phyloP scores from a whole-genome alignment of 2,113 vertebrate genomes.

The Lepus americanus region DNA sequence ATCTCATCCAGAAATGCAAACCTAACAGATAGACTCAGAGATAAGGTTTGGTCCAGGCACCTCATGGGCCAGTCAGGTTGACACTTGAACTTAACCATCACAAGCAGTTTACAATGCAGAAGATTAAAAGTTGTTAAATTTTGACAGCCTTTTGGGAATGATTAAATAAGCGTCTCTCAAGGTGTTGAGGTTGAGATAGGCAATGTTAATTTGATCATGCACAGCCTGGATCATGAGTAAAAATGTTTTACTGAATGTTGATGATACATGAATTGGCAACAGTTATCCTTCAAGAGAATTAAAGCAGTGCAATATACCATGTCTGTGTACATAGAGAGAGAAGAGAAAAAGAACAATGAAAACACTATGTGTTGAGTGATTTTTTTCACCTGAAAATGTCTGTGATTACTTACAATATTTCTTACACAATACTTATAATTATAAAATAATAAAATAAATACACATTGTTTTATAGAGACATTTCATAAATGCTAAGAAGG shows the following conservation, averaged over 20 bases:
- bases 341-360: conserved; percentile 10
- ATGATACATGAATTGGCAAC: neutral
- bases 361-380: neutral
- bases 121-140: neutral
- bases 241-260: conserved; percentile 1
- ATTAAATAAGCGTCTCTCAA: conserved; percentile 15
- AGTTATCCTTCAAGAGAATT: neutral
- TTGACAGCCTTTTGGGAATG: neutral
- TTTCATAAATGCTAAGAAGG: neutral
- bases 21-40: neutral
- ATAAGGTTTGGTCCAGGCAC: neutral
- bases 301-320: neutral
- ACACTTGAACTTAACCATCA: neutral
- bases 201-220: conserved; percentile 18
- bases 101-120: neutral
- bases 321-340: neutral
- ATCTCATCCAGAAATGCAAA: neutral
- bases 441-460: conserved; percentile 2
- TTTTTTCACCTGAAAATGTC: conserved; percentile 44
- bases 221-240: neutral
- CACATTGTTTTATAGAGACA: neutral
- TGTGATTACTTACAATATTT: neutral
- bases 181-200: neutral
- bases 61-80: neutral
- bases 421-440: neutral